phyloP scores from a whole-genome alignment of 2,797 vertebrate species.

The Carduelis carduelis region DNA sequence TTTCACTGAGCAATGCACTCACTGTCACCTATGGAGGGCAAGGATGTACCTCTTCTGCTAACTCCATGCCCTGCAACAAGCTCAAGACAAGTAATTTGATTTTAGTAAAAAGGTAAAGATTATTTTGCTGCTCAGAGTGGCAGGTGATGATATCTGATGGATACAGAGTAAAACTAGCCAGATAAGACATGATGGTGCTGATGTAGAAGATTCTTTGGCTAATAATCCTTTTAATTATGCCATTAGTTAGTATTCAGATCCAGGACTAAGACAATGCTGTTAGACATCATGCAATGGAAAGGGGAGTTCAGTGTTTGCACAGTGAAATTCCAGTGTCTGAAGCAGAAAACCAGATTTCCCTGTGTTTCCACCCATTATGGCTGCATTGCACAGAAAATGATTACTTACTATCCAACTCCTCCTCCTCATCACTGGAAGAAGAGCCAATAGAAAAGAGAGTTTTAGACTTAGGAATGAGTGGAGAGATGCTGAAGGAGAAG shows the following conservation, averaged over 20 bases:
- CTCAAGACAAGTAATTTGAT: background rate
- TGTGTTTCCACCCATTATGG: background rate
- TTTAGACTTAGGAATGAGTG: constrained; percentile 91
- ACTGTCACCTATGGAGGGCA: background rate
- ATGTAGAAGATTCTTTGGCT: background rate
- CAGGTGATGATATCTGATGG: background rate
- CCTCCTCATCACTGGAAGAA: constrained; percentile 93
- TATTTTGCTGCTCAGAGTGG: background rate
- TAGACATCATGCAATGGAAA: background rate
- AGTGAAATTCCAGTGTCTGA: background rate
- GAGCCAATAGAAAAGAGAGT: constrained; percentile 85
- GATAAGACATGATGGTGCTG: background rate
- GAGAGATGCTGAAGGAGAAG: constrained; percentile 92
- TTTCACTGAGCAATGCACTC: background rate
- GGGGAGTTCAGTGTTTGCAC: background rate
- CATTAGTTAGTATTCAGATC: background rate
- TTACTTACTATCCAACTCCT: constrained; percentile 89
- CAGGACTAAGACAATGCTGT: background rate
- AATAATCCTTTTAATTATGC: background rate
- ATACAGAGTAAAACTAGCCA: background rate
- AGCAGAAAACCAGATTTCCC: background rate
- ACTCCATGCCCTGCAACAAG: background rate
- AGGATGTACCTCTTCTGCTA: background rate
- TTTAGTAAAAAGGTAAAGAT: background rate
- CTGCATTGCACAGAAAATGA: background rate